phyloP scores from a whole-genome alignment of 2,113 vertebrate species.

The Dicerorhinus sumatrensis region DNA sequence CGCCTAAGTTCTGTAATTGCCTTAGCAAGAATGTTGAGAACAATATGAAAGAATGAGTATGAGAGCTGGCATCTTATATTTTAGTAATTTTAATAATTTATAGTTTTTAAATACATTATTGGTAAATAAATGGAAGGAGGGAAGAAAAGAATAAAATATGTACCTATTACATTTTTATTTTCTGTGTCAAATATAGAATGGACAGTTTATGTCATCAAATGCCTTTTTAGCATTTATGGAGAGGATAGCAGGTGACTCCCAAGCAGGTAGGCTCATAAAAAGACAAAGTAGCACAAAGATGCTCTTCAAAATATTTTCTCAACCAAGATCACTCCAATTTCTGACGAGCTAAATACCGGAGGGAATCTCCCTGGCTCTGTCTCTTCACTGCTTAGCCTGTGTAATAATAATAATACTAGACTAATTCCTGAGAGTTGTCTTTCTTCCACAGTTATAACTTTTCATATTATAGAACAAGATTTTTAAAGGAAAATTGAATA shows the following conservation, averaged over 20 bases:
- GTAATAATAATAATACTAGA: neutral
- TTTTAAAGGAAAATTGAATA: neutral
- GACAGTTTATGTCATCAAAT: neutral
- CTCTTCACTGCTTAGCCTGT: neutral
- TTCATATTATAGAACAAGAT: neutral
- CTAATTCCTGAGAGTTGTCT: neutral
- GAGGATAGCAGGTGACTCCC: neutral
- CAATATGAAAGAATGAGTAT: neutral
- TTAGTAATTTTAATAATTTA: neutral
- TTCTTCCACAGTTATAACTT: neutral
- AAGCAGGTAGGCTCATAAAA: neutral
- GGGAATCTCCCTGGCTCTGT: neutral
- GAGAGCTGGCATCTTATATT: neutral
- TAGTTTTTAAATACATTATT: neutral
- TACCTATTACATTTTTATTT: neutral
- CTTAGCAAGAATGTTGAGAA: neutral
- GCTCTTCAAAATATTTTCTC: neutral
- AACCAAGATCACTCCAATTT: neutral
- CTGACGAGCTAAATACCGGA: neutral
- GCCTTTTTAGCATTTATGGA: neutral
- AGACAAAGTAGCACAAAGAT: neutral
- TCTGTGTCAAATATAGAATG: neutral
- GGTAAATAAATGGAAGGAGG: neutral
- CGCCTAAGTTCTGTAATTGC: neutral
- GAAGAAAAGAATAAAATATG: neutral